Percentiles rank a stretch among this genome's conserved stretches.
Evolutionary conservation across 2,113 vertebrate species (phyloP).

Genomic region (Ameiurus melas): DNA sequence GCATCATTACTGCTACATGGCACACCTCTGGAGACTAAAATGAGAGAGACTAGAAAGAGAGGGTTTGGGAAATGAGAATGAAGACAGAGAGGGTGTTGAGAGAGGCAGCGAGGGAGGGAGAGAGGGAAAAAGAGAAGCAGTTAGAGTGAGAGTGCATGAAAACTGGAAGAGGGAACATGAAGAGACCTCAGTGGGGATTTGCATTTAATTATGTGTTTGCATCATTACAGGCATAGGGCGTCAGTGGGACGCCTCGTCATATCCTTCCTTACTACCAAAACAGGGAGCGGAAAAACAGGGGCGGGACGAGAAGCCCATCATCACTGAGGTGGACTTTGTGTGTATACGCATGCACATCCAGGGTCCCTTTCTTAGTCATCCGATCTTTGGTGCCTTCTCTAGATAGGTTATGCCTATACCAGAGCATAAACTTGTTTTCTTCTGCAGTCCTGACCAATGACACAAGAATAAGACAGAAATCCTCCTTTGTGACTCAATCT

Average conservation of each 20-base stretch:
- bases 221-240: conserved; percentile 39
- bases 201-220: conserved; percentile 47
- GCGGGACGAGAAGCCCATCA: conserved; percentile 30
- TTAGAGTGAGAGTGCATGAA: conserved; percentile 37
- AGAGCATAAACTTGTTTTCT: not conserved
- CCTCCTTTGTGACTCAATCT: not conserved
- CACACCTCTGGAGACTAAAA: conserved; percentile 26
- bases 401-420: not conserved
- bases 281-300: conserved; percentile 11
- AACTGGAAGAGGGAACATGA: conserved; percentile 33
- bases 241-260: conserved; percentile 26
- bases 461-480: not conserved
- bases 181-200: conserved; percentile 35
- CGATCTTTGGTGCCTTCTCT: not conserved
- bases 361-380: conserved; percentile 14
- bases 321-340: conserved; percentile 55
- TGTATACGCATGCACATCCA: not conserved
- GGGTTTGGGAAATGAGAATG: conserved; percentile 1
- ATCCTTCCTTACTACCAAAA: conserved; percentile 32
- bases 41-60: not conserved
- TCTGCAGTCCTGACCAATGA: not conserved
- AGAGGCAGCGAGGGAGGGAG: not conserved
- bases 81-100: not conserved
- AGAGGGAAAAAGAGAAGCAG: conserved; percentile 25
- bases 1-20: conserved; percentile 6